Evolutionary conservation across 64 coral and sea anemone species (phyloP).

Genomic region (Montipora efflorescens): DNA sequence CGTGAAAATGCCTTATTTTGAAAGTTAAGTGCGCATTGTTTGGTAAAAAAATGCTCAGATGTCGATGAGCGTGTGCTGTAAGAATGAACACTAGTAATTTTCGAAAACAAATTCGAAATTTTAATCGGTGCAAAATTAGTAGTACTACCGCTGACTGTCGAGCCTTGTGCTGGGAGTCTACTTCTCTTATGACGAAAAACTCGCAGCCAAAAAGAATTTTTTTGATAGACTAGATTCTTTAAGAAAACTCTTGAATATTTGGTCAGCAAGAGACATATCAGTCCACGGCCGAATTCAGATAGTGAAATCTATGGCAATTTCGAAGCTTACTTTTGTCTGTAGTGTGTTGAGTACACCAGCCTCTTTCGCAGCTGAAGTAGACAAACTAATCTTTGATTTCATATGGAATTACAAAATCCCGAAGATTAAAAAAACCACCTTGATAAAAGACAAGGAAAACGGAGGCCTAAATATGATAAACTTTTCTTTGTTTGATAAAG

Average conservation of each 20-base stretch:
- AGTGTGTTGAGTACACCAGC: neutral
- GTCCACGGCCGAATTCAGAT: neutral
- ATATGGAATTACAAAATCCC: neutral
- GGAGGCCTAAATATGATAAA: no score
- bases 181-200: slow-evolving; percentile 20
- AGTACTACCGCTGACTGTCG: no score
- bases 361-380: neutral
- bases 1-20: no score
- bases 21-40: no score
- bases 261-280: slow-evolving; percentile 33
- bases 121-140: no score
- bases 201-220: slow-evolving; percentile 14
- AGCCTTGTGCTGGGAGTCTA: neutral
- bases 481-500: no score
- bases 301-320: slow-evolving; percentile 13
- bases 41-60: no score
- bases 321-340: slow-evolving; percentile 12
- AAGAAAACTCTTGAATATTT: slow-evolving; percentile 2
- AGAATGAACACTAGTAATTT: no score
- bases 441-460: neutral
- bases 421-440: slow-evolving; percentile 29
- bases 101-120: no score
- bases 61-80: no score
- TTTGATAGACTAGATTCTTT: neutral
- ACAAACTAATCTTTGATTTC: neutral